Evolutionary conservation across 2,888 invertebrate species (phyloP).

Genomic region (Hydropsyche betteni): DNA sequence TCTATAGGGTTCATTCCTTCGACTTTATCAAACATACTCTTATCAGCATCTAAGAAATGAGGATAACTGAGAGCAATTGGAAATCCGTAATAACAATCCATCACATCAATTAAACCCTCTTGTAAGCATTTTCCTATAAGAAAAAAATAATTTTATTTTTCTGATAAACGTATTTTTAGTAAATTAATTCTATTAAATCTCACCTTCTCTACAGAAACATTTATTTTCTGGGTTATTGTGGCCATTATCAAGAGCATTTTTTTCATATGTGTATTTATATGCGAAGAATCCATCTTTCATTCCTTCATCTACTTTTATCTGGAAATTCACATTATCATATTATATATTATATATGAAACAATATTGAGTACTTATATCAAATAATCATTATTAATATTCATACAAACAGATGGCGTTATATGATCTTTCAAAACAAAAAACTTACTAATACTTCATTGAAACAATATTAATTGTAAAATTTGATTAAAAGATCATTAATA

Average conservation of each 20-base stretch:
- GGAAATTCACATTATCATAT: conserved; percentile 48
- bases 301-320: conserved; percentile 72
- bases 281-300: conserved; percentile 71
- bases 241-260: conserved; percentile 82
- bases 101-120: conserved; percentile 81
- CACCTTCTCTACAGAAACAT: conserved; percentile 81
- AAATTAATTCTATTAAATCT: conserved; percentile 50
- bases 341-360: too few relatives aligned
- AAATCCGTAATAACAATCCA: conserved; percentile 89
- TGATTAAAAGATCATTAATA: too few relatives aligned
- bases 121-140: conserved; percentile 72
- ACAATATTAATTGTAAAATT: too few relatives aligned
- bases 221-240: conserved; percentile 75
- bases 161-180: background rate
- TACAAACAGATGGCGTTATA: too few relatives aligned
- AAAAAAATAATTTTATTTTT: conserved; percentile 43
- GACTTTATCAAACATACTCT: conserved; percentile 70
- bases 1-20: conserved; percentile 74
- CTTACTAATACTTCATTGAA: too few relatives aligned
- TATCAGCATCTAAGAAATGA: conserved; percentile 82
- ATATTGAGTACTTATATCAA: too few relatives aligned
- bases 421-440: too few relatives aligned
- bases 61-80: conserved; percentile 90
- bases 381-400: too few relatives aligned
- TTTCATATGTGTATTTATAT: conserved; percentile 78